A percentile compares a stretch with the other conserved stretches of the same genome.
These are phyloP conservation scores for Unio delphinus DNA, from an alignment of 2,888 invertebrate genomes.

Conservation along the genomic window DNA sequence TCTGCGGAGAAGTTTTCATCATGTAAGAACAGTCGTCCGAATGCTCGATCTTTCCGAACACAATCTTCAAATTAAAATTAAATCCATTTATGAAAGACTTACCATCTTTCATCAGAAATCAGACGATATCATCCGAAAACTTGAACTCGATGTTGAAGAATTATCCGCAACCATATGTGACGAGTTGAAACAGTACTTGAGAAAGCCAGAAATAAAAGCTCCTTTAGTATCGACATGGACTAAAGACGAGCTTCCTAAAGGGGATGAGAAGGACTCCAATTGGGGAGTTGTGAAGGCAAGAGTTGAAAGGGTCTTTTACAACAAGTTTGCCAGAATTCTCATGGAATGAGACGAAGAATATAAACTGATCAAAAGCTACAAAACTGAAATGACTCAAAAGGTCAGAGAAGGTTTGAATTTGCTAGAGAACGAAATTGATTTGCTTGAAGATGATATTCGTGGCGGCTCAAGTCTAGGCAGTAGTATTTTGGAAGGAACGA, in stretches of 20 bases:
- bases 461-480: background rate
- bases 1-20: slow-evolving; percentile 40
- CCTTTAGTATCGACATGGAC: slow-evolving; percentile 34
- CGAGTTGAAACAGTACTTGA: slow-evolving; percentile 22
- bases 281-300: slow-evolving; percentile 33
- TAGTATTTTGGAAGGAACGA: no score
- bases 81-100: slow-evolving; percentile 26
- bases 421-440: slow-evolving; percentile 23
- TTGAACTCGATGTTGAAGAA: slow-evolving; percentile 22
- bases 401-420: slow-evolving; percentile 23
- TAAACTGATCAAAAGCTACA: slow-evolving; percentile 18
- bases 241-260: slow-evolving; percentile 31
- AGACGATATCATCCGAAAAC: slow-evolving; percentile 20
- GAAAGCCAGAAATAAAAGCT: slow-evolving; percentile 23
- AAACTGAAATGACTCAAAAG: slow-evolving; percentile 20
- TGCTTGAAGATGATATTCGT: no score
- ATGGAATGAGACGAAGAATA: slow-evolving; percentile 33
- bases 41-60: slow-evolving; percentile 41
- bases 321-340: slow-evolving; percentile 20
- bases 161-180: slow-evolving; percentile 23
- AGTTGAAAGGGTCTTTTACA: slow-evolving; percentile 26
- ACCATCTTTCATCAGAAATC: slow-evolving; percentile 31
- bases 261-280: slow-evolving; percentile 10
- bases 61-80: slow-evolving; percentile 34
- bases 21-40: slow-evolving; percentile 45